Base-by-base conservation (phyloP, 2,113 vertebrate species). In the Serilophus lunatus region DNA sequence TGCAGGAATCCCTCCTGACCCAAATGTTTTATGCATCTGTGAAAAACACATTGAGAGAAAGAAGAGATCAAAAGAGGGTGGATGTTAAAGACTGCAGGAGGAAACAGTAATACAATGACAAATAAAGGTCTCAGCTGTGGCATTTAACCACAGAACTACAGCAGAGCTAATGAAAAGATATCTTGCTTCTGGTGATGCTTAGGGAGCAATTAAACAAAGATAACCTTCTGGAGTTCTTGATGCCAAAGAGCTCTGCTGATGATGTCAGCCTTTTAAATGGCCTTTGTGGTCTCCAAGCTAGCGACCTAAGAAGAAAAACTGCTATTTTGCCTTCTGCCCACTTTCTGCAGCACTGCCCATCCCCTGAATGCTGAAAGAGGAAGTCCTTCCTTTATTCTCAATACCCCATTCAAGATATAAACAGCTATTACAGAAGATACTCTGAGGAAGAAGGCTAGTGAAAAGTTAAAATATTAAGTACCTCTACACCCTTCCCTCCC, bases 181-280 rank as follows among this genome's bases (percentile, higher is more conserved):
- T 72, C 63, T 82, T 71, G 44, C 40, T 82, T 86, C 82, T 80
- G 68, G 75, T 87, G 76, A 61, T 88, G 71, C 75, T 86, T 69
- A 83, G 86, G 91, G 72, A 96, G 51, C 88, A 94, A 88, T 83
- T 93, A 94, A n/a, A 60, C 77, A 60, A 85, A 80, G 68, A 83
- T 59, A 92, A 82, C 75, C 50, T 69, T 64, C 78, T 47, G 50
- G 54, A 66, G n/a, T 83, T 88, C 18, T 50, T 59, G 86, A 50
- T 66, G 68, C 75, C 79, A 77, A 76, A 82, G 66, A 82, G 12
- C 49, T 93, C n/a, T 80, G 45, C 53, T 76, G 47, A 63, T 70
- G 38, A 18, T 82, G 75, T 70, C 54, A 66, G 47, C 42, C 45
- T 79, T 90, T 80, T 57, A 80, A 72, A 74, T 36, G 29, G 54